Base-by-base conservation (phyloP, 1,140 invertebrate species). In the Papilio polytes region DNA sequence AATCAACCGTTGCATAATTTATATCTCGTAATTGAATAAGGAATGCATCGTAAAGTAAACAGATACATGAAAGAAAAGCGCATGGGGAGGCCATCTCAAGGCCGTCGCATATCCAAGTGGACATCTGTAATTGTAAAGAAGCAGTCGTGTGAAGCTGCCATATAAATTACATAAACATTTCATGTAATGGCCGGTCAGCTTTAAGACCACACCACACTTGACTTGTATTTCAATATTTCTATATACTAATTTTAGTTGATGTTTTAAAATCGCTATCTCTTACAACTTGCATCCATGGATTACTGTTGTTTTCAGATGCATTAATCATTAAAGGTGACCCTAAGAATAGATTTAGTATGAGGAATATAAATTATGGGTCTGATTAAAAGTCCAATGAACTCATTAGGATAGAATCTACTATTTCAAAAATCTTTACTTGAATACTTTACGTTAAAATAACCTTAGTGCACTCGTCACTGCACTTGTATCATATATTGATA, bases 121-220 rank as follows among this genome's bases (percentile, higher is more conserved):
- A 70, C 63, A 70, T 70, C 63, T 70, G 59, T 63, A 63, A 63
- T 63, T 63, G 59, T 36, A 70, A 70, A 70, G 63, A 31, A 31
- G 26, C 63, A 31, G 36, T 70, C 63, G 63, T 70, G 63, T 70
- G 63, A 70, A 70, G 1, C 63, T 31, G 26, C 12, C 63, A 70
- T 70, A 70, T 59, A 59, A 59, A 70, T 31, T 70, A 70, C 26
- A 70, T 70, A 70, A 70, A 70, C 63, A 70, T 70, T 70, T 70
- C 63, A 70, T 70, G 26, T 70, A 70, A 70, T 70, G 13, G 13
- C 4, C 26, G 13, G 12, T 6, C 63, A 31, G 12, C 13, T 31
- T 66, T 31, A 70, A 31, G 63, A 31, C 26, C 26, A 3, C 63
- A 36, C 26, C 63, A 70, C 63, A 70, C 63, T 70, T 15, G 63